These are phyloP conservation scores for Coleophora deauratella DNA, from an alignment of 2,888 invertebrate genomes.

Conservation along the genomic window DNA sequence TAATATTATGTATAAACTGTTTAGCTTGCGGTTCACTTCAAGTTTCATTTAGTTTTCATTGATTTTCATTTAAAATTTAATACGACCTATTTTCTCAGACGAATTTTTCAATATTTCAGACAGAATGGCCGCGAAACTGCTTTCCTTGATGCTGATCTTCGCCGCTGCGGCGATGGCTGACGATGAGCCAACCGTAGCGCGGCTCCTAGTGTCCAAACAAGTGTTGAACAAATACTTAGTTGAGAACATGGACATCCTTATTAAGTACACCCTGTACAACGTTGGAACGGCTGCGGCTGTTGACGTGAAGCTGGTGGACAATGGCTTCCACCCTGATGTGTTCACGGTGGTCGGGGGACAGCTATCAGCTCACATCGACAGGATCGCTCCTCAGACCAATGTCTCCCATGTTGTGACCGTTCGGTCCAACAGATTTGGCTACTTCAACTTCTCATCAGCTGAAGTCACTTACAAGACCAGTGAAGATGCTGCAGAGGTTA, in stretches of 20 bases:
- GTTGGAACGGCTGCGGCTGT: slow-evolving; percentile 94
- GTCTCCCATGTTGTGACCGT: slow-evolving; percentile 95
- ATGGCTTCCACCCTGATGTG: slow-evolving; percentile 92
- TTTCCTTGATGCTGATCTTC: slow-evolving; percentile 59
- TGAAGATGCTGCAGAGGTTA: slow-evolving; percentile 85
- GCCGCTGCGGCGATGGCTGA: slow-evolving; percentile 66
- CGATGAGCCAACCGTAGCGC: slow-evolving; percentile 84
- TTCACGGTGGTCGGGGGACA: slow-evolving; percentile 94
- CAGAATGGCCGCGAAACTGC: slow-evolving; percentile 58
- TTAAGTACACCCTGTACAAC: slow-evolving; percentile 96
- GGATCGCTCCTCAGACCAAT: slow-evolving; percentile 94
- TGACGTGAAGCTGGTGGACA: slow-evolving; percentile 90
- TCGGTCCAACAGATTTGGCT: slow-evolving; percentile 90
- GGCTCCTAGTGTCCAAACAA: slow-evolving; percentile 92
- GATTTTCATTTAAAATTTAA: slow-evolving; percentile 13
- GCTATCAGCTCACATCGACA: slow-evolving; percentile 85
- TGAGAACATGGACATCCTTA: slow-evolving; percentile 95
- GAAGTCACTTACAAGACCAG: slow-evolving; percentile 90
- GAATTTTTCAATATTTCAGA: slow-evolving; percentile 37
- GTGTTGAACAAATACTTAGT: slow-evolving; percentile 97
- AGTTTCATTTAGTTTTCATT: slow-evolving; percentile 10
- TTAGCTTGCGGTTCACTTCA: background rate
- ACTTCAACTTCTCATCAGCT: slow-evolving; percentile 98
- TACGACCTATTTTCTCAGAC: no score
- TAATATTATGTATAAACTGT: background rate